Base-by-base conservation (phyloP, 2,797 vertebrate genomes). In the Dallia pectoralis region DNA sequence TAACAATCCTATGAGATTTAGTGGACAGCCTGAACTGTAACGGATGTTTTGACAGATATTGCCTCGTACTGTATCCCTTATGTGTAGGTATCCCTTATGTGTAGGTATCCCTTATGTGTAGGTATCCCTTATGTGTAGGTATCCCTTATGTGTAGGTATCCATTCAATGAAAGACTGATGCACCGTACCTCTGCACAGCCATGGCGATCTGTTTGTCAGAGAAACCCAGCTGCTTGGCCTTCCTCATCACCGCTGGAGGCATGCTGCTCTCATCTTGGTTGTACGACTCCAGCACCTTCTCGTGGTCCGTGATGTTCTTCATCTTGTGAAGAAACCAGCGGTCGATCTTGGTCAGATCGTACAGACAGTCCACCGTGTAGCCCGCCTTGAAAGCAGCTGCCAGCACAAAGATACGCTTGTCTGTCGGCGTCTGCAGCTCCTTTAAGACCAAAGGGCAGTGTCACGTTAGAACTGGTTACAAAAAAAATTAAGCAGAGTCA, bases 281-380 rank as follows among this genome's bases (percentile, higher is more conserved):
- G 88, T 92, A 97, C 0, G 88, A 91, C 81, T 97, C 95, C 76
- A 99, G 91, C 81, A 94, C 88, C 18, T 86, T 80, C 5, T 94
- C 77, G 0, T 99, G 96, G 78, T 96, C 93, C 0, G 93, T 67
- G n/a, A 99, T 99, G 89, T 95, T 96, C 89, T 97, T 97, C 97
- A 99, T 99, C 82, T 98, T 96, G 91, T 98, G 88, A 82, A 98
- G 93, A 89, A 99, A 99, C 97, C 97, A 99, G 86, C 95, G 94
- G 92, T 98, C 96, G 0, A 99, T 99, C 89, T 96, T 97, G 2
- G 97, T 99, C 77, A 98, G 94, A 40, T 96, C 92, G 0, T 99
- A 96, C 47, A 99, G 95, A 47, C 94, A 94, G 63, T 96, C 96
- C 0, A 99, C 95, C 0, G 95, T 92, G 89, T 97, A 99, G 0